phyloP scores from a whole-genome alignment of 2,888 invertebrate species.

The Tachina lurida region DNA sequence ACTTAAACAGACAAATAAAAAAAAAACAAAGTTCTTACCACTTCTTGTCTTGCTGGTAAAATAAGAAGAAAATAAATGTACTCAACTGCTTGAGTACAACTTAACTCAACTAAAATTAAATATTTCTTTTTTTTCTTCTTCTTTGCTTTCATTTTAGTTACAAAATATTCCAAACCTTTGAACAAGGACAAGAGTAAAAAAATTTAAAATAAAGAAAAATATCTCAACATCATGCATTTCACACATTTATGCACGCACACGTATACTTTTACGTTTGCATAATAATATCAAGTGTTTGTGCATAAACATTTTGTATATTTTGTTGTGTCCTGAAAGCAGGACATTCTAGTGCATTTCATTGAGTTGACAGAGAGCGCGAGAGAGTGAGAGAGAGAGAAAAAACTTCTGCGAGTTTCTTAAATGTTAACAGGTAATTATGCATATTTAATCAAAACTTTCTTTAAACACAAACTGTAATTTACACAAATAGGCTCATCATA shows the following conservation, averaged over 20 bases:
- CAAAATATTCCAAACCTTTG: constrained; percentile 39
- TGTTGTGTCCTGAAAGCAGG: constrained; percentile 48
- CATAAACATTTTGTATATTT: constrained; percentile 4
- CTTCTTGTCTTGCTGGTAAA: constrained; percentile 44
- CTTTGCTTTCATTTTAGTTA: constrained; percentile 57
- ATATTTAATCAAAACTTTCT: constrained; percentile 79
- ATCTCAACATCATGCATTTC: constrained; percentile 27
- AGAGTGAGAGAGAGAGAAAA: background rate
- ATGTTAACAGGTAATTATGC: constrained; percentile 80
- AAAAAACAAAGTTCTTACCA: constrained; percentile 39
- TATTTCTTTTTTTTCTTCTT: constrained; percentile 45
- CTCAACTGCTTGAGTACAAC: background rate
- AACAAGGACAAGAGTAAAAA: constrained; percentile 10
- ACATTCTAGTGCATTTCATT: constrained; percentile 58
- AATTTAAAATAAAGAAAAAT: background rate
- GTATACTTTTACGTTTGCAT: background rate
- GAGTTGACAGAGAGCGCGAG: constrained; percentile 36
- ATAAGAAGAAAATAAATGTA: constrained; percentile 43
- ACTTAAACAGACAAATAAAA: constrained; percentile 40
- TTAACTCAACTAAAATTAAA: constrained; percentile 43
- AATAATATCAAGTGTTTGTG: constrained; percentile 33
- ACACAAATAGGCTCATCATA: constrained; percentile 6
- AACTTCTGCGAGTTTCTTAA: constrained; percentile 57
- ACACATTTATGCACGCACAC: constrained; percentile 8
- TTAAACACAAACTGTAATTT: constrained; percentile 15